Conservation (phyloP, 1,140 invertebrate genomes). For the Temnothorax curvispinosus region DNA sequence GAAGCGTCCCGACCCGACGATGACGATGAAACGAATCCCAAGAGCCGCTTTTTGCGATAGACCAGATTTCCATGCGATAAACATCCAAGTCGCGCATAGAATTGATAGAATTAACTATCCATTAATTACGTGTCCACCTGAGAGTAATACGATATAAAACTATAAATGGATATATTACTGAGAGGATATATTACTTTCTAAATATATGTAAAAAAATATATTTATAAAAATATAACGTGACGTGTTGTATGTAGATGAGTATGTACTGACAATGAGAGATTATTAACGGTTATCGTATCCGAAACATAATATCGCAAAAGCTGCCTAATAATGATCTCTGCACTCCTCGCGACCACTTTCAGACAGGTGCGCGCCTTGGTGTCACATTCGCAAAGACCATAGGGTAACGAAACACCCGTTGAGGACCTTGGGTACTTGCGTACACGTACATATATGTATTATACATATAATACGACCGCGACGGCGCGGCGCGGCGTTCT, state of each 20-base stretch:
- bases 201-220: not conserved
- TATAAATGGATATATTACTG: no score
- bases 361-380: conserved; percentile 26
- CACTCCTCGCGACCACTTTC: conserved; percentile 24
- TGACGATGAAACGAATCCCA: not conserved
- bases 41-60: not conserved
- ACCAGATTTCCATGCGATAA: not conserved
- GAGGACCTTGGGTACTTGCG: conserved; percentile 80
- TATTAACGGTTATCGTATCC: not conserved
- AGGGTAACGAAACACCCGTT: conserved; percentile 73
- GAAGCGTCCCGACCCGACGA: not conserved
- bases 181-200: not conserved
- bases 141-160: not conserved
- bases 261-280: not conserved
- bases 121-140: not conserved
- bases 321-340: conserved; percentile 2
- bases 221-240: not conserved
- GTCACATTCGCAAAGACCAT: conserved; percentile 14
- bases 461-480: conserved; percentile 4
- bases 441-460: not conserved
- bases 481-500: not conserved
- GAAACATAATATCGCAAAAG: not conserved
- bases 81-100: not conserved
- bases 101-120: not conserved
- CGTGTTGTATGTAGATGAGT: not conserved